These are phyloP conservation scores for Spongilla lacustris DNA, from an alignment of 37 sponge, comb jelly and placozoan species.

Conservation along the genomic window DNA sequence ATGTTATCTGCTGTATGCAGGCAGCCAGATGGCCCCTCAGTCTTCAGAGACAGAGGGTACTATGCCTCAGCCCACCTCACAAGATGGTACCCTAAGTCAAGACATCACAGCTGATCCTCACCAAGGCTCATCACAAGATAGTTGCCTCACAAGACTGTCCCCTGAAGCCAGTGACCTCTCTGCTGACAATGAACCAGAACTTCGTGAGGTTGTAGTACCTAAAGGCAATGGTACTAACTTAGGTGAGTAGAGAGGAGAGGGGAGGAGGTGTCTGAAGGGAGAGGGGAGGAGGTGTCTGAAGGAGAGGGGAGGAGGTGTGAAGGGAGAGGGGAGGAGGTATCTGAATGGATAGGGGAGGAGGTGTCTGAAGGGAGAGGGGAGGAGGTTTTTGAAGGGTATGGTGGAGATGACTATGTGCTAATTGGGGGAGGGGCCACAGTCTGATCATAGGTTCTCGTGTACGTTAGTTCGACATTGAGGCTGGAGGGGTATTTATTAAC, in stretches of 20 bases:
- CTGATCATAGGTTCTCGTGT: no score
- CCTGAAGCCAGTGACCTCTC: constrained; percentile 64
- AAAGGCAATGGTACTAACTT: not conserved
- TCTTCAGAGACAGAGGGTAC: not conserved
- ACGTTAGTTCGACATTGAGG: no score
- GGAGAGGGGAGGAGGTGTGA: no score
- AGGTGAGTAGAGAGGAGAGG: constrained; percentile 4
- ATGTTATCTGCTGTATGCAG: not conserved
- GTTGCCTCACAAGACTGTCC: constrained; percentile 39
- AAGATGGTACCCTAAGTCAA: not conserved
- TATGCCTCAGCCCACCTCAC: not conserved
- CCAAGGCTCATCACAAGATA: constrained; percentile 49
- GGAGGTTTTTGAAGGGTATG: no score
- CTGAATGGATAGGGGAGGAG: no score
- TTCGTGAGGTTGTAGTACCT: constrained; percentile 39
- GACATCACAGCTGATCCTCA: not conserved
- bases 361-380: not conserved
- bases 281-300: no score
- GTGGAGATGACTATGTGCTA: no score
- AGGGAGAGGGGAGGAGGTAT: no score
- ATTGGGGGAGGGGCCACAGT: no score
- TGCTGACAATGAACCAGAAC: constrained; percentile 49
- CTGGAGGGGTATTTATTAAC: no score
- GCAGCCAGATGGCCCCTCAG: not conserved
- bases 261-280: no score